Evolutionary conservation across 1,140 invertebrate genomes (phyloP), one percentile per base, ranked within the genome.

Genomic region (Rhyzopertha dominica): DNA sequence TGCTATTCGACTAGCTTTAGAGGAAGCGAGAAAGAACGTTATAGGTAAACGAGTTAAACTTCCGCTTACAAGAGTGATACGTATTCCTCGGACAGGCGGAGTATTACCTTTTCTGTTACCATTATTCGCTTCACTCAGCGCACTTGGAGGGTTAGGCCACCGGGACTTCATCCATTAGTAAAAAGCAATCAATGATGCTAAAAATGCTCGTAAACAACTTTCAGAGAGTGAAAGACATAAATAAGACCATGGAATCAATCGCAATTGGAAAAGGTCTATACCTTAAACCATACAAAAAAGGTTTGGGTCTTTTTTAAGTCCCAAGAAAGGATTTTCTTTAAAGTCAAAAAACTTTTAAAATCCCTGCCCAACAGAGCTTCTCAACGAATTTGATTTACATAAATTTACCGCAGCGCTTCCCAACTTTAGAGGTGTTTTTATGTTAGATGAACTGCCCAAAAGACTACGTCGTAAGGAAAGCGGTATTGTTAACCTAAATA

Each of bases 51-150:
- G n/a, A n/a, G n/a, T n/a, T n/a, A n/a, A n/a, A n/a, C n/a, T n/a
- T n/a, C n/a, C n/a, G n/a, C n/a, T n/a, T n/a, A n/a, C 60, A 8
- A 52, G 63, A 30, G 31, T 63, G 16, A 65, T 67, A 32, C 52
- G 53, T 29, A 31, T 68, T 18, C 55, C 60, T 1, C 68, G 66
- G 63, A 51, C 47, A 31, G 65, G 66, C 19, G 60, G 63, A 20
- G 24, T 66, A 29, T 45, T 67, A 38, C 61, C 61, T 19, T 54
- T 53, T 20, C 28, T 62, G 13, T 43, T 70, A 17, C 66, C 67
- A 14, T 48, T 69, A 43, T 61, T 67, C 49, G 61, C 64, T 5
- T 62, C 60, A 24, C 44, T 70, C 14, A 61, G 54, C 14, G 66
- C 63, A 16, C 10, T 59, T n/a, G 65, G 67, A 36, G 48, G 47